Base-by-base conservation (phyloP, 2,888 invertebrate genomes). In the Anticlea derivata region DNA sequence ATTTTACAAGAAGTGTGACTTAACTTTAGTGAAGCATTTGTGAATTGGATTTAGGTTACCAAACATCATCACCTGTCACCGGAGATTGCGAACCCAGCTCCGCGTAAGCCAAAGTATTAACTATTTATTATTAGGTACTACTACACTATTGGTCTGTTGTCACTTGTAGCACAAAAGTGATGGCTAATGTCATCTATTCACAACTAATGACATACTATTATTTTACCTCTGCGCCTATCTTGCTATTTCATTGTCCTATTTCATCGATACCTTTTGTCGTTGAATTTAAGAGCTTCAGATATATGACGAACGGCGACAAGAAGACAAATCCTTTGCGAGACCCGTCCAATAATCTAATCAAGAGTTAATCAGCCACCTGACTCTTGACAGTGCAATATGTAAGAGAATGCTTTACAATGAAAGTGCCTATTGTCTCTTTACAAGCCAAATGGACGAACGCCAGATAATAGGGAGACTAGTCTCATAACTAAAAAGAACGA, bases 391-490 rank as follows among this genome's bases (percentile, higher is more conserved):
- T 37, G 39, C 52, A 66, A 61, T 58, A 61, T 54, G 46, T 58
- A 61, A 55, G 46, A 50, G 48, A 60, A 61, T 65, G 38, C 61
- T 70, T 62, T 61, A 63, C 58, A 56, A 47, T 49, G 34, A 53
- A 53, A 41, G n/a, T 35, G 34, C 17, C 12, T 48, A 44, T 54
- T 34, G 23, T 56, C 34, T 37, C 35, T 53, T 31, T 34, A 53
- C 23, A 45, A 54, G 57, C 59, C 58, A 58, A 56, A 56, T 62
- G 61, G 60, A 58, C 45, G 49, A 43, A 23, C 59, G 80, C 80
- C 83, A 83, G 68, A 50, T 71, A 66, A 71, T 72, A 68, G 65
- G 63, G 62, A 33, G 43, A 55, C 44, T 50, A 13, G 22, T 23
- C 41, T 54, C 51, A 50, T 54, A 56, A 44, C 56, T 56, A 51